Conservation (phyloP, 1,140 invertebrate genomes). For the Temnothorax curvispinosus region DNA sequence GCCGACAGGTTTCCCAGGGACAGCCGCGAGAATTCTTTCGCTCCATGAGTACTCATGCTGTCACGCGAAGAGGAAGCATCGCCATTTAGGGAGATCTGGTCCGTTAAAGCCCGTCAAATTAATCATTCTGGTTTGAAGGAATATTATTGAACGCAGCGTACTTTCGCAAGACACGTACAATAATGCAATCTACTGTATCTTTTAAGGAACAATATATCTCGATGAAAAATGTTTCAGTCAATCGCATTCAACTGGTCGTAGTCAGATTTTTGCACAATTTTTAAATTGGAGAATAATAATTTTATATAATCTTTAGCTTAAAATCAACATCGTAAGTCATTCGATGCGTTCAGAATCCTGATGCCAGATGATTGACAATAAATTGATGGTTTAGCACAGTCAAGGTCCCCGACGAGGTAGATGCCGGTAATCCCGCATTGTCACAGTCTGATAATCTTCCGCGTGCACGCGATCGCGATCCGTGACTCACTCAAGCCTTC, state of each 20-base stretch:
- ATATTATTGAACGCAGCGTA: background rate
- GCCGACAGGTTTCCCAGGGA: conserved; percentile 4
- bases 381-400: conserved; percentile 27
- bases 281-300: background rate
- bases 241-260: background rate
- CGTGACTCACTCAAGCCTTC: background rate
- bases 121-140: background rate
- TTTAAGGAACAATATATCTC: background rate
- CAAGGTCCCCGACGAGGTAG: conserved; percentile 31
- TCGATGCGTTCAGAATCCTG: background rate
- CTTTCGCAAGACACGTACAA: background rate
- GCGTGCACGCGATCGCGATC: background rate
- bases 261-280: background rate
- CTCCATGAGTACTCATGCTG: conserved; percentile 11
- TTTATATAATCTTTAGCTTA: background rate
- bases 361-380: background rate
- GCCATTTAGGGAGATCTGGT: conserved; percentile 4
- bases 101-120: conserved; percentile 24
- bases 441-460: conserved; percentile 64
- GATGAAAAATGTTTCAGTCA: background rate
- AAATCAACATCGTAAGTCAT: background rate
- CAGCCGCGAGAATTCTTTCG: conserved; percentile 33
- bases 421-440: conserved; percentile 8
- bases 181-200: background rate
- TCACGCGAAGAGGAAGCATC: conserved; percentile 10